Conservation (phyloP, 2,113 vertebrate species). For the Notarius quadriscutis region DNA sequence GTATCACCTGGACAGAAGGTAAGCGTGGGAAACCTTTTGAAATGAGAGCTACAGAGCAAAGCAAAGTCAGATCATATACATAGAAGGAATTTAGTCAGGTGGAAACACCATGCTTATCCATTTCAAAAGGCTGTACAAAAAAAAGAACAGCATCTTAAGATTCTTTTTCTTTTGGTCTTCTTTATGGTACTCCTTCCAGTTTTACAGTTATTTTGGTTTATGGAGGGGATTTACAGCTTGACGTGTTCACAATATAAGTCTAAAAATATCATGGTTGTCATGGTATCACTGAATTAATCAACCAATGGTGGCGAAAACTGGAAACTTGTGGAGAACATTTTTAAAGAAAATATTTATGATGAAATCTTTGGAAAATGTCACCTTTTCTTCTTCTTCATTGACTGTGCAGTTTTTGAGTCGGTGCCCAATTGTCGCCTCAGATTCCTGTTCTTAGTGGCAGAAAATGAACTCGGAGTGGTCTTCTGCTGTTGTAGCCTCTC, state of each 20-base stretch:
- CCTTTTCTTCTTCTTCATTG: too few species aligned
- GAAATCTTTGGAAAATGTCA: neutral
- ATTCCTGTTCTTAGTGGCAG: neutral
- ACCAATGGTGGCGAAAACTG: neutral
- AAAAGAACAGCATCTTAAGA: neutral
- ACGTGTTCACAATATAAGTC: neutral
- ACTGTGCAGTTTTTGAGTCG: neutral
- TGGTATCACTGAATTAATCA: neutral
- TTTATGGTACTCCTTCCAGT: neutral
- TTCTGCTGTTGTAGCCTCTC: neutral
- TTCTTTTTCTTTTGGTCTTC: neutral
- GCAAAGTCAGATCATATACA: constrained; percentile 9
- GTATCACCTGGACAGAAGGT: neutral
- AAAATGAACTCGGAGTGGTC: neutral
- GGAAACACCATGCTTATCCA: constrained; percentile 7
- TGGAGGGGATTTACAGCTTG: neutral
- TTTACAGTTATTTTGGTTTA: neutral
- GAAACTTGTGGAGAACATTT: neutral
- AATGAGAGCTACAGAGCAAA: neutral
- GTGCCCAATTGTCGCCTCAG: neutral
- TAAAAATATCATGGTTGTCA: neutral
- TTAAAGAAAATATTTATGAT: neutral
- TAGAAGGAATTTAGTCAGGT: constrained; percentile 4
- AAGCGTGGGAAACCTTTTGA: neutral
- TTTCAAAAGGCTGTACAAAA: neutral